Evolutionary conservation across 2,797 vertebrate species (phyloP).

Genomic region (Platalea minor): DNA sequence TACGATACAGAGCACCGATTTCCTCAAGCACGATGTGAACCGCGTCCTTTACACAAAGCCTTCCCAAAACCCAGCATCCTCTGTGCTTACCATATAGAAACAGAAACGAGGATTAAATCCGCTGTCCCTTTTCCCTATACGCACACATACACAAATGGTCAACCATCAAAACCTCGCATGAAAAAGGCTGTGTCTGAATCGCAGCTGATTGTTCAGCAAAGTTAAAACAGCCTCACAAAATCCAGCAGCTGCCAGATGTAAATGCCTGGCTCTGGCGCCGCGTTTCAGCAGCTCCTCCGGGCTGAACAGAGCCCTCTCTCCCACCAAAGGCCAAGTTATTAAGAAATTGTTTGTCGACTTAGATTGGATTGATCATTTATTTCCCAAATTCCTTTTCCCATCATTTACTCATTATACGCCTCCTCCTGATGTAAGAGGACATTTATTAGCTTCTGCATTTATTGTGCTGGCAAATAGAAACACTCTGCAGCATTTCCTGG

Average conservation of each 20-base stretch:
- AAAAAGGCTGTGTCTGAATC: background rate
- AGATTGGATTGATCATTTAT: slow-evolving; percentile 72
- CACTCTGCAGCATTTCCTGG: slow-evolving; percentile 70
- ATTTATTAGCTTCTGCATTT: slow-evolving; percentile 76
- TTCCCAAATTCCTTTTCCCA: slow-evolving; percentile 73
- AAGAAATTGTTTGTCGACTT: slow-evolving; percentile 74
- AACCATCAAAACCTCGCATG: background rate
- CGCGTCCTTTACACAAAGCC: background rate
- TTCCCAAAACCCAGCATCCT: background rate
- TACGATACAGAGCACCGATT: rapidly evolving
- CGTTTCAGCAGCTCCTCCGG: background rate
- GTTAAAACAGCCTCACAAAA: background rate
- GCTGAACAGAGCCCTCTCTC: slow-evolving; percentile 3
- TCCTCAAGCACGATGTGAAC: rapidly evolving
- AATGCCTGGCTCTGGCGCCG: background rate
- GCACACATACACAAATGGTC: background rate
- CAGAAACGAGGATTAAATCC: background rate
- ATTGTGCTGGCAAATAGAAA: slow-evolving; percentile 70
- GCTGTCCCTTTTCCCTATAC: background rate
- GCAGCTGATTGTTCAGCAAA: background rate
- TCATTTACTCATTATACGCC: slow-evolving; percentile 79
- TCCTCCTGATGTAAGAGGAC: slow-evolving; percentile 72
- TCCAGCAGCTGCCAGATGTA: background rate
- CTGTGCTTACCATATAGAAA: background rate
- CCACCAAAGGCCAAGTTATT: slow-evolving; percentile 62